These are phyloP conservation scores for Spinus olivaceus DNA, from an alignment of 2,797 vertebrate species.

Conservation along the genomic window DNA sequence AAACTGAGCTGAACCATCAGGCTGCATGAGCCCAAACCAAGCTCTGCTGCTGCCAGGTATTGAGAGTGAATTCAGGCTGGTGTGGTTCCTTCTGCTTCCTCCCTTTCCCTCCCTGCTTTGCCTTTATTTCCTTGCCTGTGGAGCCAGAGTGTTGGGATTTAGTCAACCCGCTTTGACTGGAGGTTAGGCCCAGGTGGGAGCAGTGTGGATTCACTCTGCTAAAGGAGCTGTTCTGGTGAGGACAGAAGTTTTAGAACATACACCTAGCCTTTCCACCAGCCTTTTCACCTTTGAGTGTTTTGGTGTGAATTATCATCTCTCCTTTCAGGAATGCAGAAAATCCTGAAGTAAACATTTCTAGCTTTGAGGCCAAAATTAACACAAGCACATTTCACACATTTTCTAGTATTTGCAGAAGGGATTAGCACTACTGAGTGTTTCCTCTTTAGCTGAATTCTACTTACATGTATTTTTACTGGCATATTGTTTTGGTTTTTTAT, in stretches of 20 bases:
- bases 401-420: background rate
- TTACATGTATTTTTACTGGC: background rate
- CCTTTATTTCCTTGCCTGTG: background rate
- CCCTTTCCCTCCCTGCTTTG: background rate
- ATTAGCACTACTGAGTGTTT: background rate
- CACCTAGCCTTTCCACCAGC: background rate
- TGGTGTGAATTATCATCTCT: background rate
- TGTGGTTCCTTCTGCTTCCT: background rate
- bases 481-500: background rate
- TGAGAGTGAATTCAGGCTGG: background rate
- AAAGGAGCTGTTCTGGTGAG: background rate
- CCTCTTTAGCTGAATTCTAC: background rate
- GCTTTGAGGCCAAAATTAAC: background rate
- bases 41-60: background rate
- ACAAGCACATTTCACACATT: background rate
- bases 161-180: background rate
- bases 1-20: background rate
- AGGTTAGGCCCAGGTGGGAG: background rate
- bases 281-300: background rate
- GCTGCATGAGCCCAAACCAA: background rate
- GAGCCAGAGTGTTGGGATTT: background rate
- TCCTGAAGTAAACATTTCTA: background rate
- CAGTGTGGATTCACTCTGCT: background rate
- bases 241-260: background rate
- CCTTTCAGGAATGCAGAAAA: background rate